Conservation (phyloP, 2,797 vertebrate genomes). For the Ctenopoma kingsleyae region DNA sequence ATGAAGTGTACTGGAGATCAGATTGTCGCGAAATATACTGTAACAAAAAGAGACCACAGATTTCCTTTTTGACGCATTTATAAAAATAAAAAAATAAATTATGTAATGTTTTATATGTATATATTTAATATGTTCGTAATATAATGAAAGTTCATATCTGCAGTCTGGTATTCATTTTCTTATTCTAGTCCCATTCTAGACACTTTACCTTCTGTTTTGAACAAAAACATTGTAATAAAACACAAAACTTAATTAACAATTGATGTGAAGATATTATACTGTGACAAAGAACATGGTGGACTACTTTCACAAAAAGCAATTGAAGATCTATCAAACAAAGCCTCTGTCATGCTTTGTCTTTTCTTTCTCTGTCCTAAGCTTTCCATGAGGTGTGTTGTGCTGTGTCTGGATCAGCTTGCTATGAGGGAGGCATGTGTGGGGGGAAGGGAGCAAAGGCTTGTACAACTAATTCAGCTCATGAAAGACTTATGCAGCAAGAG, state of each 20-base stretch:
- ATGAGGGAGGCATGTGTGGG: slow-evolving; percentile 61
- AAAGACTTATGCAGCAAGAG: slow-evolving; percentile 84
- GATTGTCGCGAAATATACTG: slow-evolving; percentile 2
- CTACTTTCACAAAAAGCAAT: slow-evolving; percentile 67
- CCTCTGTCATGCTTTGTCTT: slow-evolving; percentile 72
- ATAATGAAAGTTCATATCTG: not conserved
- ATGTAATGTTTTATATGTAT: no score
- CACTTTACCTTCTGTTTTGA: slow-evolving; percentile 1
- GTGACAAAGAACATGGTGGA: slow-evolving; percentile 52
- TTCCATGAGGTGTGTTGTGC: slow-evolving; percentile 75
- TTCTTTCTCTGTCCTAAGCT: slow-evolving; percentile 57
- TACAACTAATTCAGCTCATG: slow-evolving; percentile 87
- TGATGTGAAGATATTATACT: slow-evolving; percentile 25
- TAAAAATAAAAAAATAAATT: no score
- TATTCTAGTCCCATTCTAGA: not conserved
- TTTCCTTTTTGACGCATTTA: not conserved
- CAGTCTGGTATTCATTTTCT: not conserved
- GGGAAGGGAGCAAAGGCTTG: slow-evolving; percentile 77
- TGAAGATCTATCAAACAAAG: slow-evolving; percentile 81
- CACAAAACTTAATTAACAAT: slow-evolving; percentile 38
- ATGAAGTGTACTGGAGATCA: not conserved
- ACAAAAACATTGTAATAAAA: slow-evolving; percentile 5
- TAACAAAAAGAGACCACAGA: not conserved
- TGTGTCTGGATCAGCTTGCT: slow-evolving; percentile 74
- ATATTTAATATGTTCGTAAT: not conserved